Evolutionary conservation across 2,113 vertebrate genomes (phyloP).

Genomic region (Glaucidium brasilianum): DNA sequence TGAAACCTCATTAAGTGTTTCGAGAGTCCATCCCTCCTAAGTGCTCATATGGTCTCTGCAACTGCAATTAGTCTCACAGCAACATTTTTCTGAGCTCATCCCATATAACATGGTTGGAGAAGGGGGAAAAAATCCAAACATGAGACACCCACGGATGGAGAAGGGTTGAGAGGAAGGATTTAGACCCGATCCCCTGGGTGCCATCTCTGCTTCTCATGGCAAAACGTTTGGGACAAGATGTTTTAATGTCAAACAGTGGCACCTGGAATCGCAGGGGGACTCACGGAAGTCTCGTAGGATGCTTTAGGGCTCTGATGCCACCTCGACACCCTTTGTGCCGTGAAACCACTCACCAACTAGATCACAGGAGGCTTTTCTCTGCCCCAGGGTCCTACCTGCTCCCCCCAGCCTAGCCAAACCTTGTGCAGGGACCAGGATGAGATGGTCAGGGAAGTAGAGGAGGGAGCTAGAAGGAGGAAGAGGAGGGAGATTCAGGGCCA

Average conservation of each 20-base stretch:
- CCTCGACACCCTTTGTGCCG: neutral
- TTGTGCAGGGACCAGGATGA: neutral
- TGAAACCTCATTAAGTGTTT: neutral
- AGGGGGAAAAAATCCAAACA: neutral
- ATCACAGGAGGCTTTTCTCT: neutral
- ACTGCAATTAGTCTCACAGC: neutral
- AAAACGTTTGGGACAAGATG: neutral
- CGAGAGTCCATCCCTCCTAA: neutral
- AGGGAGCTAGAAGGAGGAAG: neutral
- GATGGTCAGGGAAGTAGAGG: neutral
- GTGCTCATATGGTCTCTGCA: neutral
- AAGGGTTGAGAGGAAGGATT: neutral
- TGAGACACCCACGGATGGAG: neutral
- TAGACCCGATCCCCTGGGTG: no score
- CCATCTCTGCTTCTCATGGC: neutral
- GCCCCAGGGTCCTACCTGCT: neutral
- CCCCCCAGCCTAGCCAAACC: neutral
- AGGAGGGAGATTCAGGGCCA: neutral
- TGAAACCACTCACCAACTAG: neutral
- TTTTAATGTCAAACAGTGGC: neutral
- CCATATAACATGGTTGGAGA: neutral
- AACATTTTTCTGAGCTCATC: neutral
- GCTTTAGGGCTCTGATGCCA: neutral
- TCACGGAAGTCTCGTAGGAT: rapidly evolving
- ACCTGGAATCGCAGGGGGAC: neutral